Conservation (phyloP, 2,113 vertebrate genomes). For the Sylvia atricapilla region DNA sequence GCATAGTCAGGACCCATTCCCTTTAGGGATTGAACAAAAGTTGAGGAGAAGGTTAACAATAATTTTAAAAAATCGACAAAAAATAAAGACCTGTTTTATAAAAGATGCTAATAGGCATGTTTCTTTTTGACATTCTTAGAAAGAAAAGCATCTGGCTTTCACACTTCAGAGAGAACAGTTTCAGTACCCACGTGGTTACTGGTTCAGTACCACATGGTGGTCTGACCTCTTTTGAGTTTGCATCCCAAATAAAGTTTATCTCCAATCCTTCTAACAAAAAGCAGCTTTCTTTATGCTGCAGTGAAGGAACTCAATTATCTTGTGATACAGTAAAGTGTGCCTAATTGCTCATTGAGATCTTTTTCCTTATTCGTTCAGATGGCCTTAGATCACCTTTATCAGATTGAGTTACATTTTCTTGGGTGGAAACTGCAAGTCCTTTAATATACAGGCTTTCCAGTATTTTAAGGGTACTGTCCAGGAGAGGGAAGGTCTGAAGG, state of each 20-base stretch:
- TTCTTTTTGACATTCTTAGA: neutral
- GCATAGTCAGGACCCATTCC: neutral
- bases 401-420: constrained; percentile 31
- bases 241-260: neutral
- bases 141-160: neutral
- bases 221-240: neutral
- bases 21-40: neutral
- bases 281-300: neutral
- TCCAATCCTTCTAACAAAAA: neutral
- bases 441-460: neutral
- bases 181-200: neutral
- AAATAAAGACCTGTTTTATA: neutral
- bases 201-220: too few relatives aligned
- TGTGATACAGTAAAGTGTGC: neutral
- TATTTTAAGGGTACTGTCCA: neutral
- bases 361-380: constrained; percentile 46
- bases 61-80: neutral
- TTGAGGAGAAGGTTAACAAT: neutral
- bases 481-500: neutral
- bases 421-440: constrained; percentile 6
- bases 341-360: constrained; percentile 5
- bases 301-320: neutral
- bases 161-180: neutral
- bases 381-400: constrained; percentile 2
- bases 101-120: neutral